phyloP scores from a whole-genome alignment of 2,113 vertebrate species.

The Pao palembangensis region DNA sequence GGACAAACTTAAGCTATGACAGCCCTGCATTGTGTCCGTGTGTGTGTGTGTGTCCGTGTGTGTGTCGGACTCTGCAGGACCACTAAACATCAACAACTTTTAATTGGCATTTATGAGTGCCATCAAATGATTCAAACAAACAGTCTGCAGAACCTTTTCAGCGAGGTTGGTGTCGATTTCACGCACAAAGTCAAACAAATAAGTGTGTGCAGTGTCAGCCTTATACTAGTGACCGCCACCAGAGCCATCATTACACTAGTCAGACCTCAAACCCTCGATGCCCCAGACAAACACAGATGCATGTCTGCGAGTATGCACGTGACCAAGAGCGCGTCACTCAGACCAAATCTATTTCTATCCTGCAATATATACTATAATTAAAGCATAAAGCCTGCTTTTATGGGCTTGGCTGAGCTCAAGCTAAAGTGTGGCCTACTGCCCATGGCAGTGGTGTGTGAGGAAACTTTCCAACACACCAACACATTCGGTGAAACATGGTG shows the following conservation, averaged over 20 bases:
- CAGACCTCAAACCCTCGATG: conserved; percentile 4
- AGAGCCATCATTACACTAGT: conserved; percentile 41
- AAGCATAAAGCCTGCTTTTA: conserved; percentile 44
- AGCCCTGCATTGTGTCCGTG: neutral
- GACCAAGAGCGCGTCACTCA: conserved; percentile 43
- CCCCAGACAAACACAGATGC: conserved; percentile 23
- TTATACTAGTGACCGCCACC: conserved; percentile 47
- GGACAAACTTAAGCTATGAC: conserved; percentile 1
- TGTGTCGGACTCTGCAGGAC: neutral
- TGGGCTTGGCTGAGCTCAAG: conserved; percentile 23
- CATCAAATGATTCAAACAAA: conserved; percentile 12
- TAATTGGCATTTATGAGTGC: no score
- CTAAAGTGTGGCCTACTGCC: conserved; percentile 1
- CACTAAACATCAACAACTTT: no score
- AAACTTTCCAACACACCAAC: conserved; percentile 21
- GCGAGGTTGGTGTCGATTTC: conserved; percentile 7
- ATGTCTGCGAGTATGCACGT: conserved; percentile 20
- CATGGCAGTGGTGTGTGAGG: conserved; percentile 19
- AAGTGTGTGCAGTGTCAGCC: conserved; percentile 52
- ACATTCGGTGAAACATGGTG: conserved; percentile 1
- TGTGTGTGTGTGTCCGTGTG: neutral
- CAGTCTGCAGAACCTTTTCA: conserved; percentile 1
- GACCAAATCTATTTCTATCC: conserved; percentile 62
- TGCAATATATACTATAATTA: conserved; percentile 63
- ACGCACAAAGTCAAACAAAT: conserved; percentile 31